phyloP scores from a whole-genome alignment of 2,113 vertebrate genomes.

The Archilochus colubris region DNA sequence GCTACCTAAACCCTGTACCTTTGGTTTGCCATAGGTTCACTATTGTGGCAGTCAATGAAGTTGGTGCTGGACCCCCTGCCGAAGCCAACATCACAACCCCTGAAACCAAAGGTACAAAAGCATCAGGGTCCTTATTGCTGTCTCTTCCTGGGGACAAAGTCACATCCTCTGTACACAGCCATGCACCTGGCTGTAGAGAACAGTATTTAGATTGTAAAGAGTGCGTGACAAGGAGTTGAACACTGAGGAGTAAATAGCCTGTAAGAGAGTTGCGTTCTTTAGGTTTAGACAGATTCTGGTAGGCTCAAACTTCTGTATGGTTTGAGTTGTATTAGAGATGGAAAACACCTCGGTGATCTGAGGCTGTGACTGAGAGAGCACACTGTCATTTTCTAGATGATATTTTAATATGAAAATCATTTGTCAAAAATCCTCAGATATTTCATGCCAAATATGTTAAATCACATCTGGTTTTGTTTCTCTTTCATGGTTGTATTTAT shows the following conservation, averaged over 20 bases:
- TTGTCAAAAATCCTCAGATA: neutral
- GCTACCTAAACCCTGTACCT: neutral
- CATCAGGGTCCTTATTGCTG: neutral
- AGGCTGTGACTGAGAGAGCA: neutral
- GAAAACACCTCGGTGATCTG: neutral
- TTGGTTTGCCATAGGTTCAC: constrained; percentile 70
- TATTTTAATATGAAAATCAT: neutral
- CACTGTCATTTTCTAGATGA: neutral
- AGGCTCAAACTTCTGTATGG: too few species aligned
- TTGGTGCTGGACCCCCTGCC: constrained; percentile 74
- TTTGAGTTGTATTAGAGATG: neutral
- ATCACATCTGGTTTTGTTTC: neutral
- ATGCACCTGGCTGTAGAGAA: neutral
- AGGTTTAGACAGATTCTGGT: neutral
- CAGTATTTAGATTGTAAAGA: neutral
- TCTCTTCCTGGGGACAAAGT: neutral
- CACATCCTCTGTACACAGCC: rapidly evolving
- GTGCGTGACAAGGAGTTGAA: neutral
- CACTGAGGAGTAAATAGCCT: neutral
- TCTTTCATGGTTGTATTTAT: neutral
- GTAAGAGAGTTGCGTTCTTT: neutral
- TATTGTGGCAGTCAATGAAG: constrained; percentile 77
- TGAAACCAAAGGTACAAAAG: constrained; percentile 62
- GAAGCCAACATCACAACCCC: constrained; percentile 72
- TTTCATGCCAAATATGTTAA: neutral